Evolutionary conservation across 1,140 invertebrate species (phyloP).

Genomic region (Drosophila funebris): DNA sequence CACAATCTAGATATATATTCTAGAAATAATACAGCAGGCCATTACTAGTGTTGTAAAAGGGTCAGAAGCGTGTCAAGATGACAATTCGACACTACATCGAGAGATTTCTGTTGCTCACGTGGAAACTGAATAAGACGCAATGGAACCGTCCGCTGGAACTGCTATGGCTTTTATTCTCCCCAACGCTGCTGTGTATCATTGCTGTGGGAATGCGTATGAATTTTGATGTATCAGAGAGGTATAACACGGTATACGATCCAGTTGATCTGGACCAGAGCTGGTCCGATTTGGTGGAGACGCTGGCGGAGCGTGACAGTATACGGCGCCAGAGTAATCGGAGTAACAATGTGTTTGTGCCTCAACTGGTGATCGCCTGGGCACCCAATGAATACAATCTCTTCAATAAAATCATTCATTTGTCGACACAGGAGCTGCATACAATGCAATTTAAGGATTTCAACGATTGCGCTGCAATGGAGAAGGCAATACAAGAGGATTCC

Average conservation of each 20-base stretch:
- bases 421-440: background rate
- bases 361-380: conserved; percentile 55
- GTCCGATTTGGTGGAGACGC: conserved; percentile 29
- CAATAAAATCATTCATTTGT: background rate
- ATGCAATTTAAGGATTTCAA: background rate
- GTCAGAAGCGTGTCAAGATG: conserved; percentile 29
- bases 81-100: conserved; percentile 30
- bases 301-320: conserved; percentile 8
- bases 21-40: background rate
- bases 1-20: background rate
- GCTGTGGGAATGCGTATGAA: conserved; percentile 26
- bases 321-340: background rate
- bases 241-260: conserved; percentile 27
- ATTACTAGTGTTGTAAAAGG: background rate
- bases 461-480: conserved; percentile 1
- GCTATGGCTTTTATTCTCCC: conserved; percentile 24
- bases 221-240: background rate
- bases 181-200: conserved; percentile 20
- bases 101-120: conserved; percentile 48
- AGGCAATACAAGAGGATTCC: background rate
- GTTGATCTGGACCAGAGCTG: conserved; percentile 40
- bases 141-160: conserved; percentile 39
- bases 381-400: conserved; percentile 22
- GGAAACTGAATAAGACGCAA: conserved; percentile 53
- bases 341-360: conserved; percentile 42